These are phyloP conservation scores for Platycheirus rosarum DNA, from an alignment of 2,888 invertebrate genomes.

Conservation along the genomic window DNA sequence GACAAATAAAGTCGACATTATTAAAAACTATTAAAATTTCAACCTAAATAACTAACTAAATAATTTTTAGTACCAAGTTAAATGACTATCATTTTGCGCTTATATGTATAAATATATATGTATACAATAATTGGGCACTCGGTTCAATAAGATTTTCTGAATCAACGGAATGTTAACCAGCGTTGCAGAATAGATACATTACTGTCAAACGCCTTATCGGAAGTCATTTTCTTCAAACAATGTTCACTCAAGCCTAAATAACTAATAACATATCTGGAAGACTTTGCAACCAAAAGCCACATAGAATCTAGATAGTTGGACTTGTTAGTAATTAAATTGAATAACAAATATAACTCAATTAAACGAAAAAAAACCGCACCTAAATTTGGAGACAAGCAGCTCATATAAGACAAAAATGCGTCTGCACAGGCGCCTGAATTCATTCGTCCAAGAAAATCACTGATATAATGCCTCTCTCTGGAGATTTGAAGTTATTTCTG, in stretches of 20 bases:
- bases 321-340: conserved; percentile 43
- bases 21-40: too few relatives aligned
- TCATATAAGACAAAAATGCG: neutral
- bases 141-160: too few relatives aligned
- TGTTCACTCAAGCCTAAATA: conserved; percentile 31
- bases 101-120: too few relatives aligned
- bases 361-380: conserved; percentile 50
- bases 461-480: conserved; percentile 14
- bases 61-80: too few relatives aligned
- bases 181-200: too few relatives aligned
- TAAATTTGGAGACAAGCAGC: conserved; percentile 30
- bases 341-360: conserved; percentile 51
- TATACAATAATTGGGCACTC: too few relatives aligned
- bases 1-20: too few relatives aligned
- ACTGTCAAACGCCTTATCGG: too few relatives aligned
- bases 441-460: conserved; percentile 9
- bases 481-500: conserved; percentile 28
- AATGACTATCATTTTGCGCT: too few relatives aligned
- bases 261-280: neutral
- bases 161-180: too few relatives aligned
- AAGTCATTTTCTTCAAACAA: too few relatives aligned
- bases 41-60: too few relatives aligned
- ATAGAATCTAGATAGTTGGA: neutral
- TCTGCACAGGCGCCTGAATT: neutral
- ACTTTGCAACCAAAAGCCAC: conserved; percentile 21